Conservation (phyloP, 2,113 vertebrate species). For the Myrmecophaga tridactyla region DNA sequence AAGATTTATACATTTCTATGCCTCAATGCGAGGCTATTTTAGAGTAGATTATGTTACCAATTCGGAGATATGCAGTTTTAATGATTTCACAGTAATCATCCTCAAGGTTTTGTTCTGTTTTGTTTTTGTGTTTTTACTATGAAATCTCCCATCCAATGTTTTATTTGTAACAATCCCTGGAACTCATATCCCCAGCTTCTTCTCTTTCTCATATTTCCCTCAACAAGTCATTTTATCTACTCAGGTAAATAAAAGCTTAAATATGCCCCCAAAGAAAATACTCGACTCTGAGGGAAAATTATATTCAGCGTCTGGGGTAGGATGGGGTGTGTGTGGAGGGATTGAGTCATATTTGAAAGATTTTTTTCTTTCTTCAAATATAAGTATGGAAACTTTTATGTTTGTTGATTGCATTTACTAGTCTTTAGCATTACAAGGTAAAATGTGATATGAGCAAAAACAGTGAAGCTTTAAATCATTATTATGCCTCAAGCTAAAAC, state of each 20-base stretch:
- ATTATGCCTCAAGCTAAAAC: neutral
- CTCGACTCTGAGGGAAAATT: neutral
- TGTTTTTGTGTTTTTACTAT: neutral
- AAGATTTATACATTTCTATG: constrained; percentile 6
- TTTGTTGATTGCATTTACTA: constrained; percentile 11
- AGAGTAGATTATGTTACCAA: constrained; percentile 17
- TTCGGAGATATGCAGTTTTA: neutral
- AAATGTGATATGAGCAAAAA: neutral
- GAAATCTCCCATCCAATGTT: neutral
- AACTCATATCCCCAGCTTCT: neutral
- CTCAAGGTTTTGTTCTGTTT: neutral
- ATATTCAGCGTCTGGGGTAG: neutral
- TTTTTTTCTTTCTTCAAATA: neutral
- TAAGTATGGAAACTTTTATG: neutral
- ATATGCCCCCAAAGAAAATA: neutral
- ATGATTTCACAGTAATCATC: constrained; percentile 35
- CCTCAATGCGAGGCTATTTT: constrained; percentile 3
- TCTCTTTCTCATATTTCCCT: neutral
- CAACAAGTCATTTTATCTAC: neutral
- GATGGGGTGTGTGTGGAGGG: rapidly evolving
- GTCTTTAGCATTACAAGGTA: neutral
- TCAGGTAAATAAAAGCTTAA: constrained; percentile 13
- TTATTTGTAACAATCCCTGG: constrained; percentile 24
- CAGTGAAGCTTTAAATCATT: neutral
- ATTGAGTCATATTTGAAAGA: neutral